These are phyloP conservation scores for Bubo blakistoni DNA, from an alignment of 2,113 vertebrate genomes.

Conservation along the genomic window DNA sequence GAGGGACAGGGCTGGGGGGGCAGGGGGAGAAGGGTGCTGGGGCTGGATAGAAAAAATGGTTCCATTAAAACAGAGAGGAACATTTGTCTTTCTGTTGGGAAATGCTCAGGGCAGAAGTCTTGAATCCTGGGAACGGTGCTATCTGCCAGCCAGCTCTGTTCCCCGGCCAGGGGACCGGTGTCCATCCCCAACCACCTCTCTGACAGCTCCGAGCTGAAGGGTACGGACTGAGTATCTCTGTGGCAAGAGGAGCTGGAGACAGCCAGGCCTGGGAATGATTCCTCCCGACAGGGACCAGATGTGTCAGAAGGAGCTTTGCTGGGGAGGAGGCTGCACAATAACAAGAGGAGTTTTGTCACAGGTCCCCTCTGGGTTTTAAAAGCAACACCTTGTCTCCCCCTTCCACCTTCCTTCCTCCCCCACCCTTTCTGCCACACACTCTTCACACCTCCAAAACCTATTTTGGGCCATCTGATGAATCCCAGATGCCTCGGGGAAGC, in stretches of 20 bases:
- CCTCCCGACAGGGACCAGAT: neutral
- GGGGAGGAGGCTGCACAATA: neutral
- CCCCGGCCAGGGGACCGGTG: fast-evolving
- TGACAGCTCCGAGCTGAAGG: neutral
- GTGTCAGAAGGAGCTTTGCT: neutral
- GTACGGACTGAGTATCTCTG: neutral
- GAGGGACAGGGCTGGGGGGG: neutral
- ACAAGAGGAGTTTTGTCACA: neutral
- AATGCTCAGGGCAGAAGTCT: neutral
- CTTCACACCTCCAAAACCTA: conserved; percentile 68
- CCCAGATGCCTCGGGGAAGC: conserved; percentile 66
- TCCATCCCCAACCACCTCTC: neutral
- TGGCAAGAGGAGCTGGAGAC: neutral
- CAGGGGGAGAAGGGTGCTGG: neutral
- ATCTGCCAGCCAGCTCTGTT: fast-evolving
- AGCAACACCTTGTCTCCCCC: conserved; percentile 34
- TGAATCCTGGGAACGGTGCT: neutral
- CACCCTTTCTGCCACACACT: neutral
- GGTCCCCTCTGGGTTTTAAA: conserved; percentile 6
- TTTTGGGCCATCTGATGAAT: conserved; percentile 69
- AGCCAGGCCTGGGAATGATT: neutral
- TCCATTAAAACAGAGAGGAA: neutral
- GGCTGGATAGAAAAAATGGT: neutral
- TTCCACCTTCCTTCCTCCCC: conserved; percentile 36
- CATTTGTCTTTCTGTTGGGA: neutral